Conservation (phyloP, 2,113 vertebrate species). For the Hepsetus odoe region DNA sequence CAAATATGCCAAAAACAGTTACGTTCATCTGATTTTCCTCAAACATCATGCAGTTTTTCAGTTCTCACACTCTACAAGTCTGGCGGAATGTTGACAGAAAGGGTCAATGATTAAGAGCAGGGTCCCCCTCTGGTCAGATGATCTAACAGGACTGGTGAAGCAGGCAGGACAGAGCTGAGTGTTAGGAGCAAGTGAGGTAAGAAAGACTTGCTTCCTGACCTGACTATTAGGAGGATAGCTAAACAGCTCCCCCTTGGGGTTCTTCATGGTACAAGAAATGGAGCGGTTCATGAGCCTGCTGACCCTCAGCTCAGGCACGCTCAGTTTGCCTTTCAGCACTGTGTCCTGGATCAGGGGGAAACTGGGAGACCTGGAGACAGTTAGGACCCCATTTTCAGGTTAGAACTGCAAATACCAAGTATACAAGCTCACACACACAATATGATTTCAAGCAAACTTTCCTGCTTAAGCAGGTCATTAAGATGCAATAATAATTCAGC, state of each 20-base stretch:
- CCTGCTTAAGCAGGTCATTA: no score
- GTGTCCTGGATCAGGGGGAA: slow-evolving; percentile 96
- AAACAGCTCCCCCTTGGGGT: slow-evolving; percentile 94
- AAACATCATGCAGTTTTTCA: not conserved
- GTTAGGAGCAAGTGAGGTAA: not conserved
- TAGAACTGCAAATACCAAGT: slow-evolving; percentile 4
- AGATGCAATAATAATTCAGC: no score
- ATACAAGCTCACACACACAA: not conserved
- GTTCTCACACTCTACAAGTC: not conserved
- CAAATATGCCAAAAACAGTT: not conserved
- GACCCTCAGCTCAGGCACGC: slow-evolving; percentile 89
- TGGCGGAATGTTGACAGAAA: not conserved
- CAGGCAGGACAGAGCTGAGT: slow-evolving; percentile 22
- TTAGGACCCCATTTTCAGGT: slow-evolving; percentile 29
- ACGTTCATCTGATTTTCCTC: not conserved
- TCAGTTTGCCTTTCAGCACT: slow-evolving; percentile 91
- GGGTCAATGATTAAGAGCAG: slow-evolving; percentile 25
- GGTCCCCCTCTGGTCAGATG: slow-evolving; percentile 49
- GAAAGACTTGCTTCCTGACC: slow-evolving; percentile 66
- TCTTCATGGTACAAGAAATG: slow-evolving; percentile 95
- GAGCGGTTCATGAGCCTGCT: slow-evolving; percentile 97
- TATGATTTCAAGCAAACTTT: no score
- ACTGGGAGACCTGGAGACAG: slow-evolving; percentile 87
- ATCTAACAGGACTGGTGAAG: not conserved
- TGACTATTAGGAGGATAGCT: slow-evolving; percentile 92